Evolutionary conservation across 2,888 invertebrate genomes (phyloP).

Genomic region (Ferdinandea cuprea): DNA sequence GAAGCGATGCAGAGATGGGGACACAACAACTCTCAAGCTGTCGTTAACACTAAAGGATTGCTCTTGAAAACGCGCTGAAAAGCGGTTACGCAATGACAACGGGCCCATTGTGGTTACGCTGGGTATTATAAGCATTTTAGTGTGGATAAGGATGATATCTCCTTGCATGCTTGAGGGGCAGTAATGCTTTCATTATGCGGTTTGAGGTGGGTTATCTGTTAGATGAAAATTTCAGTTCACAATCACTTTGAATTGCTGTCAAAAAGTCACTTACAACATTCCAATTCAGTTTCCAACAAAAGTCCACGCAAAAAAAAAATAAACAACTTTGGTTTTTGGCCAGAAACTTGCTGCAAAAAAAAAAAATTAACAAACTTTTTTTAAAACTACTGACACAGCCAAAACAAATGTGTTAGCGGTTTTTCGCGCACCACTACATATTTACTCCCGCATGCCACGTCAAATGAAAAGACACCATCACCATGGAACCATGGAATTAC

Average conservation of each 20-base stretch:
- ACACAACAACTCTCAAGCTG: constrained; percentile 34
- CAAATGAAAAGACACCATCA: constrained; percentile 21
- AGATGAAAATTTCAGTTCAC: too few species aligned
- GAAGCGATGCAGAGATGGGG: background rate
- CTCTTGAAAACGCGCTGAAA: constrained; percentile 41
- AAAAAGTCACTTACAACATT: too few species aligned
- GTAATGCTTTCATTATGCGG: too few species aligned
- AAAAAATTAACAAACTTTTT: background rate
- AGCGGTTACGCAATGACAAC: constrained; percentile 32
- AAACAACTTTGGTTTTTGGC: background rate
- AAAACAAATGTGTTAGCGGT: constrained; percentile 23
- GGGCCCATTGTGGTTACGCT: constrained; percentile 17
- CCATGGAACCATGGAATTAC: constrained; percentile 28
- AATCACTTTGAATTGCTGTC: too few species aligned
- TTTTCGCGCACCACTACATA: constrained; percentile 12
- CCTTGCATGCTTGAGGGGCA: too few species aligned
- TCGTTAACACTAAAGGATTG: constrained; percentile 49
- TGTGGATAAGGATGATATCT: background rate
- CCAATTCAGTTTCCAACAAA: background rate
- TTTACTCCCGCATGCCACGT: constrained; percentile 4
- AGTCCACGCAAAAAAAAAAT: too few species aligned
- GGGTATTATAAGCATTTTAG: constrained; percentile 41
- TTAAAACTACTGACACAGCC: background rate
- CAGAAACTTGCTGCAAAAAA: background rate
- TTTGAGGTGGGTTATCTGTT: too few species aligned